phyloP scores from a whole-genome alignment of 2,797 vertebrate genomes.

The Nannoperca obscura region DNA sequence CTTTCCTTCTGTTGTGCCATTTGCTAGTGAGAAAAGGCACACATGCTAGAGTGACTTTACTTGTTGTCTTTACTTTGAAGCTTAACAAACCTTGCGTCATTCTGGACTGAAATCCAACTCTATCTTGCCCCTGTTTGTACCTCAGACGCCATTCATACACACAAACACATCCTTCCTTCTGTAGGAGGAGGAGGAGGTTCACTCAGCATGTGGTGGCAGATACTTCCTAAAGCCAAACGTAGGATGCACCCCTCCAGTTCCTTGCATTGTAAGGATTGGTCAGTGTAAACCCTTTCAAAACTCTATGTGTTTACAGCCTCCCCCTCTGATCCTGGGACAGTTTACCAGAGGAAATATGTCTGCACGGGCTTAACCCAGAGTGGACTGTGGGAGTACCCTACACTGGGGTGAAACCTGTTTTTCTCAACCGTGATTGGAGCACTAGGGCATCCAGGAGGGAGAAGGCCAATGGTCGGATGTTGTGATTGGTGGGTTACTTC shows the following conservation, averaged over 20 bases:
- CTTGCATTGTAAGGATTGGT: slow-evolving; percentile 17
- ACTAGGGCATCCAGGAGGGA: slow-evolving; percentile 36
- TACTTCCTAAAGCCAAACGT: slow-evolving; percentile 31
- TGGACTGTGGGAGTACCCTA: slow-evolving; percentile 65
- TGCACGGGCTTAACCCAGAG: slow-evolving; percentile 49
- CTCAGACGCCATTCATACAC: slow-evolving; percentile 22
- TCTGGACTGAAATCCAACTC: slow-evolving; percentile 8
- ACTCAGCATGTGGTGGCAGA: slow-evolving; percentile 23
- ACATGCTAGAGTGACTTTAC: slow-evolving; percentile 3
- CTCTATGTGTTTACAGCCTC: slow-evolving; percentile 66
- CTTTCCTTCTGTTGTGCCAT: slow-evolving; percentile 6
- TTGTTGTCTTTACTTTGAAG: slow-evolving; percentile 20
- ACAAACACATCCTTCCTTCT: slow-evolving; percentile 35
- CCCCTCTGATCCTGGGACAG: slow-evolving; percentile 65
- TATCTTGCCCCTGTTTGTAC: slow-evolving; percentile 28
- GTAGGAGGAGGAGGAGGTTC: neutral
- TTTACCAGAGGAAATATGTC: slow-evolving; percentile 77
- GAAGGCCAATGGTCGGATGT: slow-evolving; percentile 31
- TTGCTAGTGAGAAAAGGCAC: slow-evolving; percentile 32
- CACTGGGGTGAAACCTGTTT: slow-evolving; percentile 42
- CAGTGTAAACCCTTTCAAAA: slow-evolving; percentile 20
- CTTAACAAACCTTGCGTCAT: slow-evolving; percentile 22
- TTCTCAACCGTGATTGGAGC: slow-evolving; percentile 48
- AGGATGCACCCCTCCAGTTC: slow-evolving; percentile 21
- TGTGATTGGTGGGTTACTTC: slow-evolving; percentile 60